phyloP scores from a whole-genome alignment of 2,113 vertebrate genomes.

The Anguilla rostrata region DNA sequence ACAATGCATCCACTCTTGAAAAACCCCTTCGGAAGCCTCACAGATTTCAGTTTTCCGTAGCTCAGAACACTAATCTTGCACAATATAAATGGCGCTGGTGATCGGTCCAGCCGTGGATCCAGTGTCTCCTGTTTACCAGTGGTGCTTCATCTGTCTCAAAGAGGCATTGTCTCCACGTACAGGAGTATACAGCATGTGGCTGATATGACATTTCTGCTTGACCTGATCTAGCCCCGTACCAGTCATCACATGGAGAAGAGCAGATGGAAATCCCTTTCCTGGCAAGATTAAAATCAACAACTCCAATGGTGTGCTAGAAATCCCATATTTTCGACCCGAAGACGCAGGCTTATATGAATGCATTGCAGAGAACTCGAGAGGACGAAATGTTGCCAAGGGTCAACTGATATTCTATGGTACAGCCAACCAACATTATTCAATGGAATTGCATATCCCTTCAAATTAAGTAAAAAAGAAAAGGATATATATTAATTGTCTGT shows the following conservation, averaged over 20 bases:
- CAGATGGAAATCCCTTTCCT: conserved; percentile 75
- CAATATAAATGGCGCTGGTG: background rate
- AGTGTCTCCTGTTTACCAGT: background rate
- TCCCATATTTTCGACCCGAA: conserved; percentile 80
- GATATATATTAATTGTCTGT: no score
- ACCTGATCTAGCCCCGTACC: conserved; percentile 79
- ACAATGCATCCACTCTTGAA: background rate
- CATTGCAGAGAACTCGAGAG: conserved; percentile 74
- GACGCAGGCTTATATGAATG: conserved; percentile 85
- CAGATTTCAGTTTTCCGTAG: background rate
- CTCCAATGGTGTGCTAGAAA: conserved; percentile 79
- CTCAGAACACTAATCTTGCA: background rate
- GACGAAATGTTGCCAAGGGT: conserved; percentile 75
- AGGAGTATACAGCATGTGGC: conserved; percentile 29
- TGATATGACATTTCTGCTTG: conserved; percentile 48
- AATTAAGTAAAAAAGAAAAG: no score
- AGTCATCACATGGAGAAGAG: conserved; percentile 81
- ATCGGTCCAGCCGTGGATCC: background rate
- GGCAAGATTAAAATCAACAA: conserved; percentile 77
- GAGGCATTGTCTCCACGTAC: conserved; percentile 5
- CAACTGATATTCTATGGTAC: conserved; percentile 82
- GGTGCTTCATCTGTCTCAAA: background rate
- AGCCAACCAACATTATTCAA: background rate
- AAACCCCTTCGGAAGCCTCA: background rate
- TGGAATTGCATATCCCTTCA: background rate